A percentile compares a stretch with the other conserved stretches of the same genome.
Evolutionary conservation across 2,888 invertebrate species (phyloP).

Genomic region (Slavum lentiscoides): DNA sequence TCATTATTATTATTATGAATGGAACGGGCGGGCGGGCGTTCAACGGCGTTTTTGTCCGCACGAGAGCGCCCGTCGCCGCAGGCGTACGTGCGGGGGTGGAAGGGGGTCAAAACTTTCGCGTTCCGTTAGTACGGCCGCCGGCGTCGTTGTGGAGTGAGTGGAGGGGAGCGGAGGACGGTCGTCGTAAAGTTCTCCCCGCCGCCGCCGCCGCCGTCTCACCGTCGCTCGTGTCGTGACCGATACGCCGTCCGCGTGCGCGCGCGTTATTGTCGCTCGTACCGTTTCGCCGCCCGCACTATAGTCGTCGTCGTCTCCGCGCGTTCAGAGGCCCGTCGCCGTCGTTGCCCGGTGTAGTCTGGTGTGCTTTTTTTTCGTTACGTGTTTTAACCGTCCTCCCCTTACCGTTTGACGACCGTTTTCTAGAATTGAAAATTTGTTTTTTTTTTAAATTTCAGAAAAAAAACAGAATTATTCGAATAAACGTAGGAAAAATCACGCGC

Average conservation of each 20-base stretch:
- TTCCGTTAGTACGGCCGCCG: too few relatives aligned
- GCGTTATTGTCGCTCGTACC: conserved; percentile 31
- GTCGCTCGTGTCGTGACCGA: conserved; percentile 20
- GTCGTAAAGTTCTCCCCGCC: conserved; percentile 41
- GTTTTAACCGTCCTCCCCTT: too few relatives aligned
- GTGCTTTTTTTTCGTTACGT: too few relatives aligned
- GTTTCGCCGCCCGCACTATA: conserved; percentile 24
- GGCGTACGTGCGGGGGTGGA: neutral
- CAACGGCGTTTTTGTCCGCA: conserved; percentile 23
- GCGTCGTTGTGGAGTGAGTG: neutral
- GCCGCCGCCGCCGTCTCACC: neutral
- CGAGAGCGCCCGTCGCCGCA: conserved; percentile 14
- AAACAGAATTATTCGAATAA: too few relatives aligned
- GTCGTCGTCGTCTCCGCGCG: conserved; percentile 5
- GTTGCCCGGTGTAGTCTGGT: too few relatives aligned
- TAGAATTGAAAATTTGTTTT: too few relatives aligned
- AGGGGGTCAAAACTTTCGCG: conserved; percentile 17
- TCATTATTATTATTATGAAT: too few relatives aligned
- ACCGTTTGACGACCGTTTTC: too few relatives aligned
- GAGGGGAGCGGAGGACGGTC: conserved; percentile 21
- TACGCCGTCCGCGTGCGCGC: conserved; percentile 17
- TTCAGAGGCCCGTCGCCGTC: conserved; percentile 5
- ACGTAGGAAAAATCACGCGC: too few relatives aligned
- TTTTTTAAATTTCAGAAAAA: too few relatives aligned
- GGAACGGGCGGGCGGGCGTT: conserved; percentile 1